A percentile compares a stretch with the other conserved stretches of the same genome.
Evolutionary conservation across 2,113 vertebrate genomes (phyloP).

Genomic region (Daubentonia madagascariensis): DNA sequence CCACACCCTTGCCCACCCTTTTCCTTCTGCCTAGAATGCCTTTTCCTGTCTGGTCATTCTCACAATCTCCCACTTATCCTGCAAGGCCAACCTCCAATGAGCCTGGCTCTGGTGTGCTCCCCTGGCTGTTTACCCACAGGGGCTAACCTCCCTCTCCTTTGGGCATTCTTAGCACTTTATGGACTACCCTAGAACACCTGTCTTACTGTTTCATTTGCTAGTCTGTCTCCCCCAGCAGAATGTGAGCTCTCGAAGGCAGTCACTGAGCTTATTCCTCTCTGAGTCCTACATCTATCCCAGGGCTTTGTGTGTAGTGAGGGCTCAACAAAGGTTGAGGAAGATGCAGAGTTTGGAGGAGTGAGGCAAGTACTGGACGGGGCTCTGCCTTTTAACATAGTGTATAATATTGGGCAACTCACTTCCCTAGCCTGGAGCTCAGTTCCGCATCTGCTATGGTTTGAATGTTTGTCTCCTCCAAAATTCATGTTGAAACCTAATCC

Average conservation of each 20-base stretch:
- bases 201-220: neutral
- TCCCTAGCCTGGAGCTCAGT: neutral
- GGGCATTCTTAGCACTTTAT: neutral
- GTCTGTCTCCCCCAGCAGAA: neutral
- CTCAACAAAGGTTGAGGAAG: neutral
- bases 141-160: neutral
- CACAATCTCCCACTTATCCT: neutral
- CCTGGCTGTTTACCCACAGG: neutral
- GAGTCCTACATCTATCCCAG: neutral
- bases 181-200: neutral
- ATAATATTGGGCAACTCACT: neutral
- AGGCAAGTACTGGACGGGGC: neutral
- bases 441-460: neutral
- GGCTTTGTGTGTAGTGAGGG: neutral
- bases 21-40: neutral
- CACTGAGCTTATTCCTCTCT: neutral
- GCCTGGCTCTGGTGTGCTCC: neutral
- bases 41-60: neutral
- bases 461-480: neutral
- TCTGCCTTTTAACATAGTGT: neutral
- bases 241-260: fast-evolving
- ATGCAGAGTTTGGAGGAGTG: neutral
- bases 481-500: neutral
- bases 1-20: neutral
- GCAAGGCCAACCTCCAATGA: neutral